Evolutionary conservation across 30 jellyfish, hydroid and myxozoan genomes (phyloP).

Genomic region (Chrysaora quinquecirrha): DNA sequence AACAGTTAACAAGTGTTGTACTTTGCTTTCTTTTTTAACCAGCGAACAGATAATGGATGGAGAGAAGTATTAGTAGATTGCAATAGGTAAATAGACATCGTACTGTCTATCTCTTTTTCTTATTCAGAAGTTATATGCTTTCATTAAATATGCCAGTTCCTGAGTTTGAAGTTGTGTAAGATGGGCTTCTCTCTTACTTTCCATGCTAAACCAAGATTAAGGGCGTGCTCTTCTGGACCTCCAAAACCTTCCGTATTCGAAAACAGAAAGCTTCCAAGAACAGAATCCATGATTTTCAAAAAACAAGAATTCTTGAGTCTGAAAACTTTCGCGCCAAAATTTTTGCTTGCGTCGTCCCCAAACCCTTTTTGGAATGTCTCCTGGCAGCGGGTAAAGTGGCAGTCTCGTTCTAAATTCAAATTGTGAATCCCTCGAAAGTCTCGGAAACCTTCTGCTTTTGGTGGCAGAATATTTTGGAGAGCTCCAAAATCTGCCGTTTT

Average conservation of each 20-base stretch:
- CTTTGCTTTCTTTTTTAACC: background rate
- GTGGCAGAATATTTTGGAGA: too few relatives aligned
- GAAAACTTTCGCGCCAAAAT: too few relatives aligned
- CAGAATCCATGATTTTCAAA: too few relatives aligned
- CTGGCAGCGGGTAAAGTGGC: background rate
- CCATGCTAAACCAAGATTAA: background rate
- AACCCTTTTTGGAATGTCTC: too few relatives aligned
- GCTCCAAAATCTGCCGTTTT: too few relatives aligned
- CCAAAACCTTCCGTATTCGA: too few relatives aligned
- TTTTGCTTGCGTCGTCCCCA: too few relatives aligned
- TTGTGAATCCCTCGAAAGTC: too few relatives aligned
- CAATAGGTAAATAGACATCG: constrained; percentile 6
- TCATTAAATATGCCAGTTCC: background rate
- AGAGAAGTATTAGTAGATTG: constrained; percentile 67
- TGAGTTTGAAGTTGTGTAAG: too few relatives aligned
- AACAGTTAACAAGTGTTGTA: too few relatives aligned
- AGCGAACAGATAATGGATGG: constrained; percentile 77
- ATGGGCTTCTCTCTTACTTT: background rate
- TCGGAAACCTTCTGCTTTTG: too few relatives aligned
- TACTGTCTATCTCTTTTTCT: background rate
- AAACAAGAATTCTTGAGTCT: background rate
- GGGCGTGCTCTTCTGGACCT: background rate
- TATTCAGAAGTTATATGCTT: background rate
- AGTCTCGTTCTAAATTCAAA: background rate
- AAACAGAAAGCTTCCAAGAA: too few relatives aligned